phyloP scores from a whole-genome alignment of 2,888 invertebrate genomes.

The Galerucella calmariensis region DNA sequence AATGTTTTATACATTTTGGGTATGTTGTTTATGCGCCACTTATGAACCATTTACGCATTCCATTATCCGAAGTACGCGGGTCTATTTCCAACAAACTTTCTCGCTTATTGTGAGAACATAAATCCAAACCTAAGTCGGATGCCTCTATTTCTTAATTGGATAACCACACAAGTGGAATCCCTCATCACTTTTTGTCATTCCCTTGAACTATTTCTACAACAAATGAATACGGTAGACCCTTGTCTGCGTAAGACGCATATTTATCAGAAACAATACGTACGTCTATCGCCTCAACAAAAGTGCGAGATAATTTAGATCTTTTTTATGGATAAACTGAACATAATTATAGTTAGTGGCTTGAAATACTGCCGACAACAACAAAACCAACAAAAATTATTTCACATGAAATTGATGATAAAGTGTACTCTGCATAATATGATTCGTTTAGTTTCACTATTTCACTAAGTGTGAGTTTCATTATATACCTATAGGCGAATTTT shows the following conservation, averaged over 20 bases:
- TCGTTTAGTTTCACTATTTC: too few species aligned
- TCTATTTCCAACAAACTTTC: constrained; percentile 25
- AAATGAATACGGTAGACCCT: constrained; percentile 35
- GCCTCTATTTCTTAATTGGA: constrained; percentile 35
- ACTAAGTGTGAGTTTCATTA: too few species aligned
- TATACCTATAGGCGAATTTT: too few species aligned
- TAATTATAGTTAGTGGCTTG: not conserved
- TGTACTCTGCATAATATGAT: too few species aligned
- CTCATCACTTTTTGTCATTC: constrained; percentile 34
- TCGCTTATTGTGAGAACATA: constrained; percentile 28
- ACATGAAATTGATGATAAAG: too few species aligned
- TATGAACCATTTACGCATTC: constrained; percentile 19
- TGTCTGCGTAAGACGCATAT: constrained; percentile 30
- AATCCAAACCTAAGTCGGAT: constrained; percentile 30
- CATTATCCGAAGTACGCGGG: constrained; percentile 19
- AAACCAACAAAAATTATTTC: not conserved
- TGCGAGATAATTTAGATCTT: constrained; percentile 18
- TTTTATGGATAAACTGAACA: constrained; percentile 12
- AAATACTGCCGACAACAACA: not conserved
- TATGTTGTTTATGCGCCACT: constrained; percentile 13
- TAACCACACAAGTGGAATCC: constrained; percentile 34
- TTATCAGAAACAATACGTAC: constrained; percentile 23
- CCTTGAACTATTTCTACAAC: constrained; percentile 32
- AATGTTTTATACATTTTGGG: not conserved
- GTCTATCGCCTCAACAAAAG: not conserved